These are phyloP conservation scores for Halcyon smyrnensis DNA, from an alignment of 2,797 vertebrate genomes.

Conservation along the genomic window DNA sequence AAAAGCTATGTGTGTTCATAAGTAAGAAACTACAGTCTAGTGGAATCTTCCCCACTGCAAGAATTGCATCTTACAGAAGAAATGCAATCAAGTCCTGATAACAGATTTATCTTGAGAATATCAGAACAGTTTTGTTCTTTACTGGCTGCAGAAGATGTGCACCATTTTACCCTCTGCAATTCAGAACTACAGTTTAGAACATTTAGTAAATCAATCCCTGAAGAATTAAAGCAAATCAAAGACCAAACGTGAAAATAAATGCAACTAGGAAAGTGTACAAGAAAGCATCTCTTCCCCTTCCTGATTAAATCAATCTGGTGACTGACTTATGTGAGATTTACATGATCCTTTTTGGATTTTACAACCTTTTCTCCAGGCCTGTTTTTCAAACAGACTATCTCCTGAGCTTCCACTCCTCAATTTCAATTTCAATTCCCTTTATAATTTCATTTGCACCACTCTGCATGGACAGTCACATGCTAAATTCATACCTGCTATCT, in stretches of 20 bases:
- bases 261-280: background rate
- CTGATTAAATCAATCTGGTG: background rate
- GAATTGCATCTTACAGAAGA: background rate
- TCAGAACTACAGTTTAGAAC: background rate
- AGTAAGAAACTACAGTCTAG: background rate
- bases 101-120: background rate
- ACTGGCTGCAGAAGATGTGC: background rate
- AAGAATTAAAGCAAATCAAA: slow-evolving; percentile 12
- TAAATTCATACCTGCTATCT: slow-evolving; percentile 8
- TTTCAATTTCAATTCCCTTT: background rate
- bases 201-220: background rate
- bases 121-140: background rate
- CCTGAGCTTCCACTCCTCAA: background rate
- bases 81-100: background rate
- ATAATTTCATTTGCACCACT: background rate
- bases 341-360: background rate
- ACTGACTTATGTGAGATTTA: background rate
- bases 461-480: background rate
- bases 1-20: background rate
- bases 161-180: background rate
- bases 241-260: background rate
- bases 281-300: background rate
- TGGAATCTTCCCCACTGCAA: background rate
- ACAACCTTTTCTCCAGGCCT: background rate
- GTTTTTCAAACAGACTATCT: background rate